Evolutionary conservation across 2,113 vertebrate genomes (phyloP).

Genomic region (Periophthalmus modestus): DNA sequence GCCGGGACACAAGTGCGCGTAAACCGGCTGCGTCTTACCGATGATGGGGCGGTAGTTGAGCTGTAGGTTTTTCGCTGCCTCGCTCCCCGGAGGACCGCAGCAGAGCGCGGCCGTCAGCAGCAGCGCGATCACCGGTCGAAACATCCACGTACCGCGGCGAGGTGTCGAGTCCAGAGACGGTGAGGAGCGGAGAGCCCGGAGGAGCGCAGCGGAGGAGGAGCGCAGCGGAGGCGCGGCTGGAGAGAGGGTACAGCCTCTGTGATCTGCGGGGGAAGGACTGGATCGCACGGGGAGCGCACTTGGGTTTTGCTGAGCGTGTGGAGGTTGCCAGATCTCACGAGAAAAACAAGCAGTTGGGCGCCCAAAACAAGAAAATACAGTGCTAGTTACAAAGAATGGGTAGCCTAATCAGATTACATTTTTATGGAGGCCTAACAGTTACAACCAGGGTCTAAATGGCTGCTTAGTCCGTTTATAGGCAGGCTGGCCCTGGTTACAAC

Average conservation of each 20-base stretch:
- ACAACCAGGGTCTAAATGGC: no score
- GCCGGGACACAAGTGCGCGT: background rate
- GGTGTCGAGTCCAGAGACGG: no score
- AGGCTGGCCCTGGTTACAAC: no score
- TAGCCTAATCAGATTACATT: no score
- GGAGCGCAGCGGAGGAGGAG: background rate
- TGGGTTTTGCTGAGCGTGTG: background rate
- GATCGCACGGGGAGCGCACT: background rate
- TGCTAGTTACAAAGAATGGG: no score
- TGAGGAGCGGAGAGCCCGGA: background rate
- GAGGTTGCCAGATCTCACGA: background rate
- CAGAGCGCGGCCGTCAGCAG: constrained; percentile 53
- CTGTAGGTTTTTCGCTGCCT: constrained; percentile 25
- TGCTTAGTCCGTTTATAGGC: no score
- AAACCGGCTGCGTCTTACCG: constrained; percentile 57
- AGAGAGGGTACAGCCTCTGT: no score
- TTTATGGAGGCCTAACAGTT: no score
- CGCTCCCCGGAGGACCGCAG: constrained; percentile 31
- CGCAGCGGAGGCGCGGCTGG: background rate
- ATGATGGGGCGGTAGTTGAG: constrained; percentile 72
- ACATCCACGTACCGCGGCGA: constrained; percentile 52
- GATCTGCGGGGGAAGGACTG: background rate
- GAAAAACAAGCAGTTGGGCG: background rate
- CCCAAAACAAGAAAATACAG: no score
- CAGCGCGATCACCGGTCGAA: constrained; percentile 54